phyloP scores from a whole-genome alignment of 2,797 vertebrate species.

The Pogonophryne albipinna region DNA sequence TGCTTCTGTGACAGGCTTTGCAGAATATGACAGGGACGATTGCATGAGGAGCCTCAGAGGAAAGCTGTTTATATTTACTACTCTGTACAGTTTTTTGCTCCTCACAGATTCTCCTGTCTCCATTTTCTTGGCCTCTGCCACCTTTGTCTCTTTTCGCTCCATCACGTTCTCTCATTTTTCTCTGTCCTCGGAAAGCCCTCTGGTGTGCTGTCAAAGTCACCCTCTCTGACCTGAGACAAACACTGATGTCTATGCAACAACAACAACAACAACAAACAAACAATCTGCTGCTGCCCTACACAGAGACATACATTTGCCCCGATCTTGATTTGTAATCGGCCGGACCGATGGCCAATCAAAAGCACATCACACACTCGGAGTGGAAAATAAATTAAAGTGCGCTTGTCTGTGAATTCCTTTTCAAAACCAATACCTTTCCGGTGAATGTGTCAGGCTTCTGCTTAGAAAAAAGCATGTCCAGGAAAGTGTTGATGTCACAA shows the following conservation, averaged over 20 bases:
- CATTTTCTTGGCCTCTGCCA: constrained; percentile 43
- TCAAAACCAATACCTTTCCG: constrained; percentile 46
- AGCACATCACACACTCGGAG: constrained; percentile 39
- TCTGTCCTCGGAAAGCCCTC: constrained; percentile 19
- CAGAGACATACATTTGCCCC: constrained; percentile 40
- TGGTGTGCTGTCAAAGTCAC: constrained; percentile 45
- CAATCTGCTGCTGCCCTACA: constrained; percentile 25
- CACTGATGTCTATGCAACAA: constrained; percentile 32
- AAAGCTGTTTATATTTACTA: constrained; percentile 55
- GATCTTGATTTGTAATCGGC: constrained; percentile 54
- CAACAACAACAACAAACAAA: constrained; percentile 28
- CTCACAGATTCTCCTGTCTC: constrained; percentile 40
- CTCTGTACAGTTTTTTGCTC: constrained; percentile 10
- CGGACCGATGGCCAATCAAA: constrained; percentile 64
- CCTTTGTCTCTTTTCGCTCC: constrained; percentile 35
- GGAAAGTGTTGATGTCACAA: constrained; percentile 38
- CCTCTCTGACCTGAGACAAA: constrained; percentile 36
- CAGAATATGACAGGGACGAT: constrained; percentile 58
- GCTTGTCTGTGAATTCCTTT: constrained; percentile 38
- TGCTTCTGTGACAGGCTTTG: constrained; percentile 71
- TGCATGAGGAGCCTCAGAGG: constrained; percentile 45
- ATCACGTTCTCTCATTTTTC: constrained; percentile 50
- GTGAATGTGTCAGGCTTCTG: constrained; percentile 16
- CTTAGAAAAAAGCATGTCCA: neutral
- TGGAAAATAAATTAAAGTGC: constrained; percentile 59